These are phyloP conservation scores for Esox lucius DNA, from an alignment of 2,797 vertebrate species.

Conservation along the genomic window DNA sequence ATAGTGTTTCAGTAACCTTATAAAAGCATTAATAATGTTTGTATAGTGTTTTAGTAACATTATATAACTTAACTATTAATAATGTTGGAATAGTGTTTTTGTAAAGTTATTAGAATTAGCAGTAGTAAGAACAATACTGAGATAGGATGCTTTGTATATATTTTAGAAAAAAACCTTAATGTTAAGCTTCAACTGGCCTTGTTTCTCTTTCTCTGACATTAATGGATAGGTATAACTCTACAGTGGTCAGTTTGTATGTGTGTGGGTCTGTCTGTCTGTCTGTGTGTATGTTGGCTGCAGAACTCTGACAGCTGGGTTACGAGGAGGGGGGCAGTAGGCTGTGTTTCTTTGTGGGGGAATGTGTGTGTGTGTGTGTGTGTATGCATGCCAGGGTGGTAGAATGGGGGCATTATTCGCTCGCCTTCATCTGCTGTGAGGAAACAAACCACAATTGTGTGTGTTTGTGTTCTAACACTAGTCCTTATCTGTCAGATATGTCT, in stretches of 20 bases:
- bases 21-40: too few species aligned
- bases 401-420: slow-evolving; percentile 24
- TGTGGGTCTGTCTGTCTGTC: not conserved
- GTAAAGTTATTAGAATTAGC: not conserved
- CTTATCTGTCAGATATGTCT: slow-evolving; percentile 35
- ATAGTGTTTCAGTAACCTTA: too few species aligned
- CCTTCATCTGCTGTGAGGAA: slow-evolving; percentile 35
- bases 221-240: not conserved
- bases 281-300: slow-evolving; percentile 16
- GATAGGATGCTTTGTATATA: not conserved
- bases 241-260: slow-evolving; percentile 3
- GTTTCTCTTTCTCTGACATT: not conserved
- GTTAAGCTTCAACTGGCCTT: too few species aligned
- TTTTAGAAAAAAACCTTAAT: too few species aligned
- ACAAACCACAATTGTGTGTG: slow-evolving; percentile 32
- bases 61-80: too few species aligned
- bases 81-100: too few species aligned
- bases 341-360: not conserved
- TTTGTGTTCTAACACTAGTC: slow-evolving; percentile 46
- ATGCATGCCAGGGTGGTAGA: slow-evolving; percentile 21
- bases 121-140: not conserved
- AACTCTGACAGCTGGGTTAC: slow-evolving; percentile 16
- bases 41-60: too few species aligned
- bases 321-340: not conserved
- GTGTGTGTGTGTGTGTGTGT: slow-evolving; percentile 7